A percentile compares a stretch with the other conserved stretches of the same genome.
phyloP scores from a whole-genome alignment of 2,797 vertebrate species.

The Sebastes oblongus region DNA sequence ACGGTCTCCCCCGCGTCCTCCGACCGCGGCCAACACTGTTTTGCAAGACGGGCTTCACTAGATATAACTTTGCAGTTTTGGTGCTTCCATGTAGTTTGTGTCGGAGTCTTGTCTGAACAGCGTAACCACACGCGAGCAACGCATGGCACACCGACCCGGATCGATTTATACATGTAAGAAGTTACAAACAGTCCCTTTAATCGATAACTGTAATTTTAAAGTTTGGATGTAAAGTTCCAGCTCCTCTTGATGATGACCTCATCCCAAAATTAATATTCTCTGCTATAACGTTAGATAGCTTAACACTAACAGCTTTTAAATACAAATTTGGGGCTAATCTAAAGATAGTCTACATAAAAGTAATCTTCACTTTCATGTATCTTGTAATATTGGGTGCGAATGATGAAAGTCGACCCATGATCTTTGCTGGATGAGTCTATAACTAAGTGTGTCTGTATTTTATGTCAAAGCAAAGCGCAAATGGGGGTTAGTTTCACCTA shows the following conservation, averaged over 20 bases:
- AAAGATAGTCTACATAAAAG: neutral
- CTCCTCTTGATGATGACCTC: neutral
- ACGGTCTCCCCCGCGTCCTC: too few species aligned
- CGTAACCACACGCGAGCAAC: rapidly evolving
- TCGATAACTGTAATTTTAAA: neutral
- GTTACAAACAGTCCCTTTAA: too few species aligned
- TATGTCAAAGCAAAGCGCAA: neutral
- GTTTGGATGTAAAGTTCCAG: neutral
- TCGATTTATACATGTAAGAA: too few species aligned
- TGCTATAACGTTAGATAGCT: too few species aligned
- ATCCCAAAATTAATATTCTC: neutral
- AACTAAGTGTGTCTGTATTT: neutral
- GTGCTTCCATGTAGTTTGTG: too few species aligned
- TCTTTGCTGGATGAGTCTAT: neutral
- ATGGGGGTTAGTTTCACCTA: neutral
- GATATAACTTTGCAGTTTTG: too few species aligned
- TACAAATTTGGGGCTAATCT: neutral
- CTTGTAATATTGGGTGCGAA: neutral
- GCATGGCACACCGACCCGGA: too few species aligned
- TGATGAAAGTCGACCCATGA: neutral
- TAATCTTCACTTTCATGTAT: neutral
- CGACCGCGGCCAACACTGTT: too few species aligned
- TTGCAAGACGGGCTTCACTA: too few species aligned
- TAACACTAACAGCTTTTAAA: neutral
- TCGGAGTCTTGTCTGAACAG: too few species aligned